These are phyloP conservation scores for Gandaritis pyraliata DNA, from an alignment of 2,888 invertebrate species.

Conservation along the genomic window DNA sequence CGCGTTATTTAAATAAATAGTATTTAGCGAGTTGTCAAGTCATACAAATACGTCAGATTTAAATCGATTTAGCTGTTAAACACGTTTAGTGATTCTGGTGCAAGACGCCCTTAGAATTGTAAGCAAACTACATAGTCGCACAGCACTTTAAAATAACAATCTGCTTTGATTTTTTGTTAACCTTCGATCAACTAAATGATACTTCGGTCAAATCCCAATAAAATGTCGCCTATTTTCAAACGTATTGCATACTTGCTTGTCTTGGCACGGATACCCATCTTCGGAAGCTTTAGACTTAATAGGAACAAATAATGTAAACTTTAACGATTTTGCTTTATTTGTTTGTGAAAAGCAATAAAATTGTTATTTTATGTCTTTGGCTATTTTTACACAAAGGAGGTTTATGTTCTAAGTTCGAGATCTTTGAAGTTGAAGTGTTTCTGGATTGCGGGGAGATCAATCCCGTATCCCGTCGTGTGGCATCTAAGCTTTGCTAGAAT, in stretches of 20 bases:
- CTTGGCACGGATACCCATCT: neutral
- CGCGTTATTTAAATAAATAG: too few species aligned
- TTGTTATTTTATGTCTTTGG: neutral
- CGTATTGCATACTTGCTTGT: neutral
- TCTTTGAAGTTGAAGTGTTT: neutral
- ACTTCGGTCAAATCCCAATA: neutral
- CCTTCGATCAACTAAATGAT: too few species aligned
- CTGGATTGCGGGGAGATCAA: too few species aligned
- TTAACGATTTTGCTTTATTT: constrained; percentile 1
- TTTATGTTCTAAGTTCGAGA: neutral
- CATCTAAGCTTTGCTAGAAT: too few species aligned
- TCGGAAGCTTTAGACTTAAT: neutral
- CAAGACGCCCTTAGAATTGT: too few species aligned
- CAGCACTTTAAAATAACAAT: neutral
- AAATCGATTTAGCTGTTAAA: too few species aligned
- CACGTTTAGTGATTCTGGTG: too few species aligned
- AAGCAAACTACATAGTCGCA: too few species aligned
- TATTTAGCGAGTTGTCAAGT: too few species aligned
- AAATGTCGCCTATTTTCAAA: neutral
- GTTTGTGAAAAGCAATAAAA: neutral
- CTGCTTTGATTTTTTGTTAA: constrained; percentile 1
- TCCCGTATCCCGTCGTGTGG: too few species aligned
- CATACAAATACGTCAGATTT: too few species aligned
- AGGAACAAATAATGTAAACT: constrained; percentile 3
- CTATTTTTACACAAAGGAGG: neutral